Evolutionary conservation across 1,140 invertebrate genomes (phyloP).

Genomic region (Drosophila insularis): DNA sequence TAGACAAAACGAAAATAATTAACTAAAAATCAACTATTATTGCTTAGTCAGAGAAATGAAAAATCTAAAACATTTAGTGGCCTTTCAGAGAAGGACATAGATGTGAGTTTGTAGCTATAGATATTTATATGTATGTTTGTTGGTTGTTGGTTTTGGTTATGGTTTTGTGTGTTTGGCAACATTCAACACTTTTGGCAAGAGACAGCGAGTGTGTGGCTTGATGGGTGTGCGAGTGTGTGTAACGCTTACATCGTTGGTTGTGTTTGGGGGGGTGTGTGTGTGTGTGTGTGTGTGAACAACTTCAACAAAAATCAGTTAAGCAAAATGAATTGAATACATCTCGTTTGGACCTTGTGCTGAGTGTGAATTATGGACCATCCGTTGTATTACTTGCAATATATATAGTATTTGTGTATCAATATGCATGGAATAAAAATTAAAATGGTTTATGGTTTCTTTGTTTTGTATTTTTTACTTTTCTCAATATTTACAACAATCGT

Average conservation of each 20-base stretch:
- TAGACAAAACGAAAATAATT: slow-evolving; percentile 46
- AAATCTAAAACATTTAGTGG: slow-evolving; percentile 40
- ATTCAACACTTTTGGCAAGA: slow-evolving; percentile 60
- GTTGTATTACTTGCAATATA: not conserved
- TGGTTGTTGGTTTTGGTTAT: not conserved
- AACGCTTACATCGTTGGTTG: not conserved
- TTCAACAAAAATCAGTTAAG: slow-evolving; percentile 5
- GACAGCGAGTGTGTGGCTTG: slow-evolving; percentile 51
- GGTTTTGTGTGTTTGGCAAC: slow-evolving; percentile 46
- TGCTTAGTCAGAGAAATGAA: slow-evolving; percentile 32
- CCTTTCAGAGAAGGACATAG: slow-evolving; percentile 25
- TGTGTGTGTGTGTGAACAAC: not conserved
- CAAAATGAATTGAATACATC: slow-evolving; percentile 3
- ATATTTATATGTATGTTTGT: slow-evolving; percentile 10
- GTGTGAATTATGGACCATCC: not conserved
- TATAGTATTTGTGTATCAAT: not conserved
- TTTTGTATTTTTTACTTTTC: slow-evolving; percentile 20
- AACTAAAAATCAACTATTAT: slow-evolving; percentile 3
- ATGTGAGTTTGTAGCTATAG: slow-evolving; percentile 19
- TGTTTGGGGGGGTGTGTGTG: not conserved
- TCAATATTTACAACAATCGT: slow-evolving; percentile 66
- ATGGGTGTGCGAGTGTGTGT: slow-evolving; percentile 12
- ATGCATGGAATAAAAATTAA: not conserved
- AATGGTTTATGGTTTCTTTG: slow-evolving; percentile 19
- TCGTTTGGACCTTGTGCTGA: not conserved